These are phyloP conservation scores for Mustela nigripes DNA, from an alignment of 2,113 vertebrate species.

Conservation along the genomic window DNA sequence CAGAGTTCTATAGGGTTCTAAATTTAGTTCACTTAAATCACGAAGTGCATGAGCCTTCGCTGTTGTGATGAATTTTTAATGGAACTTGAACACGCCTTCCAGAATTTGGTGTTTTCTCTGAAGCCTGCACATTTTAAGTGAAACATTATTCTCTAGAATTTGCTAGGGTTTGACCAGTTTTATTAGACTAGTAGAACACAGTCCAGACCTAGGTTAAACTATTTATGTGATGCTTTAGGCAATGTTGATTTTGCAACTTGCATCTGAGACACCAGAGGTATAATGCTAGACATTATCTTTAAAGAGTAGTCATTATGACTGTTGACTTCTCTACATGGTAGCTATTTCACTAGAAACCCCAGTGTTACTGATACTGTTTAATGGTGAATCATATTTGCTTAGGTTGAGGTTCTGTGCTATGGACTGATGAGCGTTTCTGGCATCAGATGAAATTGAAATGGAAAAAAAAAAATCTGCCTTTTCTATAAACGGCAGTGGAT, in stretches of 20 bases:
- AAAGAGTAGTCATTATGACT: background rate
- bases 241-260: background rate
- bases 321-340: background rate
- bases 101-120: constrained; percentile 52
- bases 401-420: background rate
- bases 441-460: background rate
- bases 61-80: constrained; percentile 59
- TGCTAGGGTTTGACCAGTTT: constrained; percentile 56
- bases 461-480: constrained; percentile 1
- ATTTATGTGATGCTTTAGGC: background rate
- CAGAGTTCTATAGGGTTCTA: background rate
- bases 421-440: constrained; percentile 1
- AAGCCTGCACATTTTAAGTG: constrained; percentile 44
- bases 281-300: background rate
- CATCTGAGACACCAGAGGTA: background rate
- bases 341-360: background rate
- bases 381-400: background rate
- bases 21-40: constrained; percentile 43
- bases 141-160: constrained; percentile 48
- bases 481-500: background rate
- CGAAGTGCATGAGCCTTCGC: background rate
- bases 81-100: background rate
- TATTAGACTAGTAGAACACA: constrained; percentile 2
- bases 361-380: background rate
- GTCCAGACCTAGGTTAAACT: constrained; percentile 35